Conservation (phyloP, 1,140 invertebrate genomes). For the Ips typographus region DNA sequence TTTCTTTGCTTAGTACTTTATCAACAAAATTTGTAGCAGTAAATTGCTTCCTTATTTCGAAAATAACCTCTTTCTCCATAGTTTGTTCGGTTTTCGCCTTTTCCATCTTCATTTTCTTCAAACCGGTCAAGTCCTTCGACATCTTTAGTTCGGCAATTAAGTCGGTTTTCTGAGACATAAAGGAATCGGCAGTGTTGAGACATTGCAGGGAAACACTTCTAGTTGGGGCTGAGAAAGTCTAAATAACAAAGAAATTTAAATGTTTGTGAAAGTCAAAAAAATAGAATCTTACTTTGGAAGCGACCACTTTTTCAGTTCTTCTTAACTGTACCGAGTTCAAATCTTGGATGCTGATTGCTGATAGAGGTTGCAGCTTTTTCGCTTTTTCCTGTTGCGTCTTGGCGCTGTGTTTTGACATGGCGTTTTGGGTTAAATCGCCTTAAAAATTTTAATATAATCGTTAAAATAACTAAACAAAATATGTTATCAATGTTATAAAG, state of each 20-base stretch:
- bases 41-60: constrained; percentile 80
- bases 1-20: constrained; percentile 61
- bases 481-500: background rate
- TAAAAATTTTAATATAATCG: constrained; percentile 3
- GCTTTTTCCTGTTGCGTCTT: constrained; percentile 46
- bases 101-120: constrained; percentile 88
- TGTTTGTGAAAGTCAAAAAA: background rate
- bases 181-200: constrained; percentile 65
- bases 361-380: constrained; percentile 67
- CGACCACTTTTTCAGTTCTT: constrained; percentile 71
- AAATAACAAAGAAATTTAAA: constrained; percentile 10
- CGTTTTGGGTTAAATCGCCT: constrained; percentile 36
- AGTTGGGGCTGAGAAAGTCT: constrained; percentile 76
- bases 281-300: constrained; percentile 50
- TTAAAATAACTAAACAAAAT: background rate
- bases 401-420: constrained; percentile 25
- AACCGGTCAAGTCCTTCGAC: constrained; percentile 86
- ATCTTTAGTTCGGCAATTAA: constrained; percentile 87
- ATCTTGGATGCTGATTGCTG: constrained; percentile 83
- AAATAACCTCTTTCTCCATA: constrained; percentile 76
- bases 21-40: constrained; percentile 86
- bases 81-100: constrained; percentile 77
- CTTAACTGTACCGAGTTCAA: constrained; percentile 77
- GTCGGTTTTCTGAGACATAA: constrained; percentile 76
- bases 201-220: constrained; percentile 72